These are phyloP conservation scores for Megaustenia siamemsis DNA, from an alignment of 2,888 invertebrate genomes.

Conservation along the genomic window DNA sequence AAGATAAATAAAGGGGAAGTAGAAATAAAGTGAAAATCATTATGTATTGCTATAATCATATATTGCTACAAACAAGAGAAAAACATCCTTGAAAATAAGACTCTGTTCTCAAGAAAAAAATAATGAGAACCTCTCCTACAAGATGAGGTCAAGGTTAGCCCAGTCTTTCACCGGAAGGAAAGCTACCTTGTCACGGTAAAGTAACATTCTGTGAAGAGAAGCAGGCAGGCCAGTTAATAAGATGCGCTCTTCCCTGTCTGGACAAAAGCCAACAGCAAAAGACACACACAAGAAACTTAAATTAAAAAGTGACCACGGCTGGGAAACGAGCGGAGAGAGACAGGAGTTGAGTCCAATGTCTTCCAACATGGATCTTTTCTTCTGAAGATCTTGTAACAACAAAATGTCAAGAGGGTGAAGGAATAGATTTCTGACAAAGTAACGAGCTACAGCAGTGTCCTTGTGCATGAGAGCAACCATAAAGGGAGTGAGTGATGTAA, in stretches of 20 bases:
- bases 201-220: not conserved
- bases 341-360: not conserved
- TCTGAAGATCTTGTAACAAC: not conserved
- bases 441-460: not conserved
- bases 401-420: constrained; percentile 10
- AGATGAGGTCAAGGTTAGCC: not conserved
- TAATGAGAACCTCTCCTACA: no score
- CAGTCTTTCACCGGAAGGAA: not conserved
- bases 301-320: constrained; percentile 24
- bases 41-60: no score
- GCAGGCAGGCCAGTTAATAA: not conserved
- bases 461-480: constrained; percentile 17
- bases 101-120: no score
- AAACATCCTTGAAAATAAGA: no score
- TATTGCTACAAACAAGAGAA: no score
- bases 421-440: constrained; percentile 12
- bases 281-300: constrained; percentile 10
- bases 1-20: no score
- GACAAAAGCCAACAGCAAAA: not conserved
- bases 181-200: not conserved
- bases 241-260: not conserved
- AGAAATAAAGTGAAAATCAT: no score
- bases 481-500: constrained; percentile 11
- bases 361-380: not conserved
- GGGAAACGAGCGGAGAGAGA: not conserved